Evolutionary conservation across 2,888 invertebrate species (phyloP), one percentile per base, ranked within the genome.

Genomic region (Xestia rhomboidea): DNA sequence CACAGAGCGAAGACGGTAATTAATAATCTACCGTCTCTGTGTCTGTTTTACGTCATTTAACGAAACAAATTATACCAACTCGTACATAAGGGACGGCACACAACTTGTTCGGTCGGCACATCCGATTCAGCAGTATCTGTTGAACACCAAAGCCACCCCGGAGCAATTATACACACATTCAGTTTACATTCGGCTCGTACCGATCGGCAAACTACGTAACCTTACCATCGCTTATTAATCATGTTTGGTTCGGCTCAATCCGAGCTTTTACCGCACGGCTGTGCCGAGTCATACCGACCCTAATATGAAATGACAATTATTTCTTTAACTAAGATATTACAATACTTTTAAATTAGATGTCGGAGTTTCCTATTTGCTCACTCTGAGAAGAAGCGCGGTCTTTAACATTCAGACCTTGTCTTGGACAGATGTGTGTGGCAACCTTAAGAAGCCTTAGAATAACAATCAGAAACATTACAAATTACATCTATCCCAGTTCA

Each of bases 381-480:
- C 18, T 60, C 18, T 8, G 30, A 60, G 21, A 30, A 34, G 60
- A 34, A 62, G 0, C 18, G 30, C 60, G 21, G 30, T 34, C 30
- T 21, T 34, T 11, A 21, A 34, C 21, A 60, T 18, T 30, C 2
- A 62, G 30, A 11, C 34, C 21, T 34, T 1, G 21, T 62, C 11
- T 34, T 1, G 11, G 4, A 34, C 30, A 34, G 21, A 30, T 62
- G 18, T 18, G 34, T 41, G n/a, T 18, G 18, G n/a, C 15, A 64
- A 18, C 64, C 41, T 1, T 41, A 18, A 44, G 73, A 77, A 83
- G 24, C 21, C 70, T 77, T 49, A 67, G 6, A 51, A 68, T 51
- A 73, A 77, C 38, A 82, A 73, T 73, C 41, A 49, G 44, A 71
- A 44, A 68, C 70, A 68, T 27, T 73, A 77, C 73, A 83, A 83